Evolutionary conservation across 2,113 vertebrate genomes (phyloP), one percentile per base, ranked within the genome.

Genomic region (Atractosteus spatula): DNA sequence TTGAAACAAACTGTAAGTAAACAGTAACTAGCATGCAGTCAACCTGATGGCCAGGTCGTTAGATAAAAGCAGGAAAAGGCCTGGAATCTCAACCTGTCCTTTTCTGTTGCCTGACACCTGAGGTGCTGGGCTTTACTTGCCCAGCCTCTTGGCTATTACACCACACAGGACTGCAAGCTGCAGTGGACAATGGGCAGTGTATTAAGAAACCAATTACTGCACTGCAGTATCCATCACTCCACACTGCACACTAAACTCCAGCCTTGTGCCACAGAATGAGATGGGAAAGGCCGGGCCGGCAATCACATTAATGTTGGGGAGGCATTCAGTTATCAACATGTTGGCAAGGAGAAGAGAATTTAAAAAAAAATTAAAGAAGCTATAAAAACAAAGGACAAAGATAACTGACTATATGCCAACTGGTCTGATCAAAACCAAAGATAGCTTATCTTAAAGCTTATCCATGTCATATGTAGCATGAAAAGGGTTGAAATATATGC

Each of bases 381-480:
- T 64, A 16, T 3, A 64, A 64, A 59, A 64, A 64, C 7, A 64
- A 17, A 64, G 7, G 41, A 64, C 17, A 59, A 64, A 64, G 62
- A 17, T 64, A 64, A 64, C 41, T 64, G 62, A 2, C 3, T 64
- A 29, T 64, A 64, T 12, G 4, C 17, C 8, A 12, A 17, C 17
- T 64, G 17, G 41, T 6, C 62, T 64, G 62, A 64, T 64, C 41
- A 41, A 64, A 64, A 5, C 17, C 1, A 1, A 41, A 64, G 62
- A 64, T 64, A 17, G 8, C 62, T 64, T 17, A 41, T 13, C 62
- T 16, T 16, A 64, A 5, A 29, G 6, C 54, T 55, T 7, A 55
- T 7, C 12, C 3, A 14, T 3, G 56, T 12, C 13, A 4, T 59
- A 4, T 59, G 56, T 59, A 4, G n/a, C 47, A 51, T 51, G 47